Conservation (phyloP, 2,113 vertebrate species). For the Eidolon helvum region DNA sequence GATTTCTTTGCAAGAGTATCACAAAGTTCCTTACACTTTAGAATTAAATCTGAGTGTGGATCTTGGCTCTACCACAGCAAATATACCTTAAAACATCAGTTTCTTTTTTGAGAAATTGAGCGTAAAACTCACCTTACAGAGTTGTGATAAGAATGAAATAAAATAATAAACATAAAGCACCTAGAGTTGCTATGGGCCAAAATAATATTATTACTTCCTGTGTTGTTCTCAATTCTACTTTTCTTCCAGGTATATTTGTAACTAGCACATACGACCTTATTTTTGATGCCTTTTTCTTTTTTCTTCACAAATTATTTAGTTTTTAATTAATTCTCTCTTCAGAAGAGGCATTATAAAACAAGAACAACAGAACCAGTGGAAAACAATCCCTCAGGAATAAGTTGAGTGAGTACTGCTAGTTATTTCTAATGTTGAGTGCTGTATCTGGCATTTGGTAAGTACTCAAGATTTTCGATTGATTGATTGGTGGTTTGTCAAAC, state of each 20-base stretch:
- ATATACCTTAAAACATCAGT: neutral
- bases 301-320: neutral
- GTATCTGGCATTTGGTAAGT: neutral
- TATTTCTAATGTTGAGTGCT: neutral
- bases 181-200: neutral
- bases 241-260: neutral
- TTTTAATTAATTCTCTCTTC: slow-evolving; percentile 20
- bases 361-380: neutral
- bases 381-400: neutral
- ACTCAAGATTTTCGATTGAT: neutral
- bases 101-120: neutral
- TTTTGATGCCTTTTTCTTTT: neutral
- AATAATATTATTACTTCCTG: neutral
- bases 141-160: neutral
- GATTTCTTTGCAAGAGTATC: neutral
- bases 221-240: neutral
- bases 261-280: neutral
- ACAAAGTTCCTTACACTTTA: neutral
- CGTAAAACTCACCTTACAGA: neutral
- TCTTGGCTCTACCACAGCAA: neutral
- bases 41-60: neutral
- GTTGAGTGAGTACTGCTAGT: neutral
- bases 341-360: neutral
- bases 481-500: neutral
- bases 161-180: neutral